Evolutionary conservation across 2,113 vertebrate genomes (phyloP).

Genomic region (Fregetta grallaria): DNA sequence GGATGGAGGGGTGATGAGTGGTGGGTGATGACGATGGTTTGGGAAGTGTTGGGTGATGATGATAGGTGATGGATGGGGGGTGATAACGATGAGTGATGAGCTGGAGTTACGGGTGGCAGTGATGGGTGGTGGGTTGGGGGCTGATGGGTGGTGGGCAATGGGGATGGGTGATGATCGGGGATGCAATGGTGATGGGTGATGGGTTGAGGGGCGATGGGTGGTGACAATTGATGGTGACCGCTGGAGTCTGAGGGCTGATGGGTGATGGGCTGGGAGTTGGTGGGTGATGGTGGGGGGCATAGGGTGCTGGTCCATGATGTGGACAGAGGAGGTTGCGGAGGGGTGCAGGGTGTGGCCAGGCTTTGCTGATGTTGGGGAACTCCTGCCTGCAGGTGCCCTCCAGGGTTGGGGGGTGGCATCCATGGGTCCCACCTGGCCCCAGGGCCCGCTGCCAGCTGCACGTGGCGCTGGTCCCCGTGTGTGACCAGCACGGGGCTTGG

Average conservation of each 20-base stretch:
- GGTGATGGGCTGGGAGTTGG: too few species aligned
- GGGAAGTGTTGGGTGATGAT: too few species aligned
- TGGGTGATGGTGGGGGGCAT: not conserved
- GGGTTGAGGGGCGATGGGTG: not conserved
- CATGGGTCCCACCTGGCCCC: not conserved
- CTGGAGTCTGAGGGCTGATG: too few species aligned
- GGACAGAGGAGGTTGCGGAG: too few species aligned
- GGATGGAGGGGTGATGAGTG: too few species aligned
- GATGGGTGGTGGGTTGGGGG: not conserved
- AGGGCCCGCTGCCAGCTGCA: accelerated
- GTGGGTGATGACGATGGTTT: too few species aligned
- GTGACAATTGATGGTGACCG: not conserved
- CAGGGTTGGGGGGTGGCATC: not conserved
- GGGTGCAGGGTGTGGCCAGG: not conserved
- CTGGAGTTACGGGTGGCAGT: too few species aligned
- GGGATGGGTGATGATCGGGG: too few species aligned
- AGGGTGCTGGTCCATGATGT: too few species aligned
- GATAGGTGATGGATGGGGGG: not conserved
- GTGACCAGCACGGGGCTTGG: not conserved
- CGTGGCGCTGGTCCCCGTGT: not conserved
- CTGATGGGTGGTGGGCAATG: too few species aligned
- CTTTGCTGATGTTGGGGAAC: not conserved
- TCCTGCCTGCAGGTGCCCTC: not conserved
- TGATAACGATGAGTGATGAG: too few species aligned
- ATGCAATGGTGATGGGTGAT: too few species aligned